Conservation (phyloP, 2,888 invertebrate species). For the Congeria kusceri region DNA sequence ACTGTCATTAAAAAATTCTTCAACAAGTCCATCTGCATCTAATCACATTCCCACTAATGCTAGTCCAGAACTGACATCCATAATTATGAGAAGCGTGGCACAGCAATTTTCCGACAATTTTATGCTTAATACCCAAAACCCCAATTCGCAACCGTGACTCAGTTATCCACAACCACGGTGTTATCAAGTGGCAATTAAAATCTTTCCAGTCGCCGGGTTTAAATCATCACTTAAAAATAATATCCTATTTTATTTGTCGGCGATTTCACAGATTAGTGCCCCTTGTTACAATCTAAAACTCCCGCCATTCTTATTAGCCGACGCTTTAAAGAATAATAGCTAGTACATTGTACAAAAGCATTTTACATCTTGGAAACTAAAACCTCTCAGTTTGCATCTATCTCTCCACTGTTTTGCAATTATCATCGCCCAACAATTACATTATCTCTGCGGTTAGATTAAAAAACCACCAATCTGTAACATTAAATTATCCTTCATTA, state of each 20-base stretch:
- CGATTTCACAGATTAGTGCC: no score
- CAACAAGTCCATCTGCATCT: no score
- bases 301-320: no score
- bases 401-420: no score
- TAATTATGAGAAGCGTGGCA: neutral
- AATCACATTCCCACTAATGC: no score
- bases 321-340: no score
- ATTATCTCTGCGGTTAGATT: slow-evolving; percentile 18
- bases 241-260: no score
- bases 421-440: slow-evolving; percentile 26
- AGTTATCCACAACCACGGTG: neutral
- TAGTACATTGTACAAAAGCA: neutral
- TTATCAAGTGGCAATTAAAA: slow-evolving; percentile 30
- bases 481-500: slow-evolving; percentile 34
- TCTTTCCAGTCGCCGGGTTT: slow-evolving; percentile 32
- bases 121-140: no score
- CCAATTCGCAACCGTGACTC: neutral
- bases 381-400: neutral
- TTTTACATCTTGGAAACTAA: neutral
- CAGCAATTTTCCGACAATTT: slow-evolving; percentile 1
- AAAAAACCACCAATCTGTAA: neutral
- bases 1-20: no score
- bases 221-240: neutral
- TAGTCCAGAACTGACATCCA: neutral
- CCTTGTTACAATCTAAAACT: no score